Evolutionary conservation across 2,113 vertebrate species (phyloP).

Genomic region (Hemichromis elongatus): DNA sequence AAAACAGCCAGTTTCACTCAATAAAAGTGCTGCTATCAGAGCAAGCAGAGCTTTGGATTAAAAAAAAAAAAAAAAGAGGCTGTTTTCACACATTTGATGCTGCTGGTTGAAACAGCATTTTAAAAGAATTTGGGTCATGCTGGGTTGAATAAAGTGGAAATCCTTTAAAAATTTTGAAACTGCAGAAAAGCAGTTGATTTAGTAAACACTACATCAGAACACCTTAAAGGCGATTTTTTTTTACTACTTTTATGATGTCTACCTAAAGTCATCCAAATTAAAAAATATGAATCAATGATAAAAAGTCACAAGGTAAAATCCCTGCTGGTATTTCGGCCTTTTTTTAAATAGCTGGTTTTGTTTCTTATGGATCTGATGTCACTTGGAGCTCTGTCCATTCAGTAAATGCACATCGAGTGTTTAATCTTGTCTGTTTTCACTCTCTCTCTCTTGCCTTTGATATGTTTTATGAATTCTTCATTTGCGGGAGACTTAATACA

Average conservation of each 20-base stretch:
- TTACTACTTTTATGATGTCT: background rate
- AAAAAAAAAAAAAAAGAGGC: background rate
- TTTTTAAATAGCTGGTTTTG: background rate
- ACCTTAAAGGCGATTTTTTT: accelerated
- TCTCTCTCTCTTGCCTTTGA: background rate
- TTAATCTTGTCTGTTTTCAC: background rate
- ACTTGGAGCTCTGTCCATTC: background rate
- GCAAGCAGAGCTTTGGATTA: background rate
- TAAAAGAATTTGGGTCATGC: background rate
- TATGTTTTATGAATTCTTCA: background rate
- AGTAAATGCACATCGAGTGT: background rate
- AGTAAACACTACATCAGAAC: background rate
- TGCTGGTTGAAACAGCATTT: background rate
- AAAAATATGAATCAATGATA: background rate
- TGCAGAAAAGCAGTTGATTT: background rate
- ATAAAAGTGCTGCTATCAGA: background rate
- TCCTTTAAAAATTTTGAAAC: background rate
- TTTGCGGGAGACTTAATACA: background rate
- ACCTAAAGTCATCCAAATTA: background rate
- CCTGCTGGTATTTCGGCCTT: background rate
- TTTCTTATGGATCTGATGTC: accelerated
- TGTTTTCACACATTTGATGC: background rate
- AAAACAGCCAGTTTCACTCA: background rate
- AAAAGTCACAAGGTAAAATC: background rate
- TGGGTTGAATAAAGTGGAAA: background rate